These are phyloP conservation scores for Rapana venosa DNA, from an alignment of 2,888 invertebrate species.

Conservation along the genomic window DNA sequence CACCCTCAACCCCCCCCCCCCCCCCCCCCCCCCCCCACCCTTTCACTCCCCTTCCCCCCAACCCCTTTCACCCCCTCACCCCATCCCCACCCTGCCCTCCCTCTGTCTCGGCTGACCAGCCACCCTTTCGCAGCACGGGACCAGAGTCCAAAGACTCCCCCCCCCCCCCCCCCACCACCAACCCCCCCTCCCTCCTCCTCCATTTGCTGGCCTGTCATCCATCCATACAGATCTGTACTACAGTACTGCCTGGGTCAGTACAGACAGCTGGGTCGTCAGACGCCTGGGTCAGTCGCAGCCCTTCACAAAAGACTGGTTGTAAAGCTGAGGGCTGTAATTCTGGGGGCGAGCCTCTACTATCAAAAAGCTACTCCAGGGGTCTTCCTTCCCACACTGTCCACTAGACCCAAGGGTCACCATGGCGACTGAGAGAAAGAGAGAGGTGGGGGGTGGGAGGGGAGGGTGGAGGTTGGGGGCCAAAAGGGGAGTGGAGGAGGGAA, in stretches of 20 bases:
- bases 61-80: not conserved
- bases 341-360: not conserved
- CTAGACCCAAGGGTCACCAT: not conserved
- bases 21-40: not conserved
- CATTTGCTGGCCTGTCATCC: no score
- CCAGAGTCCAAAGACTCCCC: not conserved
- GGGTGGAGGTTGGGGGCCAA: not conserved
- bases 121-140: not conserved
- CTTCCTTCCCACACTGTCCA: no score
- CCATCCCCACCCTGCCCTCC: not conserved
- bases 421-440: not conserved
- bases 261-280: no score
- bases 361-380: no score
- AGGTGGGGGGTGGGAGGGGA: not conserved
- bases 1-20: no score
- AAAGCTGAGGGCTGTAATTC: constrained; percentile 8
- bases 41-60: not conserved
- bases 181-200: not conserved
- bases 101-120: no score
- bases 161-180: not conserved
- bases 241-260: no score
- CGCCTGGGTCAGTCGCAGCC: no score
- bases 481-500: no score
- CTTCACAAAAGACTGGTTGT: not conserved
- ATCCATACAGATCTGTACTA: no score